Base-by-base conservation (phyloP, 2,888 invertebrate species). In the Ceraclea dissimilis region DNA sequence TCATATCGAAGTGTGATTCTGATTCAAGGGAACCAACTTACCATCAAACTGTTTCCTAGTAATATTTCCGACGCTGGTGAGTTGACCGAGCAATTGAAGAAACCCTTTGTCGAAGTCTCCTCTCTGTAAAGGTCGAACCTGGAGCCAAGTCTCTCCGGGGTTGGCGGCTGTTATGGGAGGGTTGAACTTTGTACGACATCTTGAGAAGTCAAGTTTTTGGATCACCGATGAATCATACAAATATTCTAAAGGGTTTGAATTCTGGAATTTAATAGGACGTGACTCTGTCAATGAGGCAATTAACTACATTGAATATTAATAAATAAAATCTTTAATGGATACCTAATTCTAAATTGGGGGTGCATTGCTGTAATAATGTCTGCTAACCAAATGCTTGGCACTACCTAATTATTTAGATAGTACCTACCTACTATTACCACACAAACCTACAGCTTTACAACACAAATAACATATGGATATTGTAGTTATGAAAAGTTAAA, bases 81-180 rank as follows among this genome's bases (percentile, higher is more conserved):
- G 76, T 69, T 96, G 93, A 2, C 84, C 76, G 10, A 96, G 75
- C 51, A 95, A 73, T 64, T 88, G 80, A 53, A 92, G 69, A 67
- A 89, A 93, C 0, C 93, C 94, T 73, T 85, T 88, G 63, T 90
- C 86, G 70, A 84, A 93, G 68, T 95, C 94, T 1, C 80, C 81
- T 49, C 86, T 75, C 68, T 85, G 83, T 18, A 95, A 74, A 0
- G 94, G 92, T 63, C 94, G 79, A 21, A 94, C 84, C 11, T 83
- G 71, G 65, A 94, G 79, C 80, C 87, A 87, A 17, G 79, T 69
- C 65, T 87, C 86, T 2, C 90, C 90, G 0, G 91, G 89, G 58
- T 79, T 73, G 4, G 79, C 75, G 16, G 86, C 85, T 56, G 83
- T 83, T 60, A 90, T 84, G 57, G 79, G 78, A 10, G 88, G 87